A percentile compares a stretch with the other conserved stretches of the same genome.
Evolutionary conservation across 2,797 vertebrate genomes (phyloP).

Genomic region (Falco concolor): DNA sequence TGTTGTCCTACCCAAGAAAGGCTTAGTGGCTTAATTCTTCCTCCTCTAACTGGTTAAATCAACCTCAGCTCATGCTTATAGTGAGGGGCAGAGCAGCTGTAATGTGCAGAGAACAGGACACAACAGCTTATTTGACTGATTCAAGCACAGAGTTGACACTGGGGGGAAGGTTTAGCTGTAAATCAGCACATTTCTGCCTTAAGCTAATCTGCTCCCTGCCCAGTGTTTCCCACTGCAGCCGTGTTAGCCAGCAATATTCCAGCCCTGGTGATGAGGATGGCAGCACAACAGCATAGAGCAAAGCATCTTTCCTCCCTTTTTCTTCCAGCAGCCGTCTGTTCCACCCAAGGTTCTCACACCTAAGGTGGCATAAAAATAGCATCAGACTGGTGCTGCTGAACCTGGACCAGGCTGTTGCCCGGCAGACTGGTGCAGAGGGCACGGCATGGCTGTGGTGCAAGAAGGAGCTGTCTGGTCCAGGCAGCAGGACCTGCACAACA

Average conservation of each 20-base stretch:
- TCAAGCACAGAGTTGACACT: not conserved
- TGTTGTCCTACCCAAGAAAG: not conserved
- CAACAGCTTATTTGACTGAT: not conserved
- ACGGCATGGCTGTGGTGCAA: not conserved
- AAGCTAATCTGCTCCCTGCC: not conserved
- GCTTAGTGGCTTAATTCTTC: not conserved
- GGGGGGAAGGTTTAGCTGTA: not conserved
- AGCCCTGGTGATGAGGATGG: not conserved
- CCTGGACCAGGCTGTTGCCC: accelerated
- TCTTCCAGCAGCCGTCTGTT: not conserved
- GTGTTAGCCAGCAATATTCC: not conserved
- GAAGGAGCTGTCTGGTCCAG: not conserved
- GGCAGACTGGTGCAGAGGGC: not conserved
- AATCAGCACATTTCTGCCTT: not conserved
- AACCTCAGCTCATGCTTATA: not conserved
- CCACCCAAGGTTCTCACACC: not conserved
- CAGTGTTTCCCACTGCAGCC: not conserved
- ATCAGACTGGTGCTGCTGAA: not conserved
- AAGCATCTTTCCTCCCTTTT: not conserved
- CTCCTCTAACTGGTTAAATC: not conserved
- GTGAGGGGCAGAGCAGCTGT: not conserved
- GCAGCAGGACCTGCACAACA: not conserved
- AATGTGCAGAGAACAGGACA: not conserved
- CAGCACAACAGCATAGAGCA: not conserved
- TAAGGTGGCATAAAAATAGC: not conserved